Evolutionary conservation across 2,113 vertebrate species (phyloP).

Genomic region (Pungitius pungitius): DNA sequence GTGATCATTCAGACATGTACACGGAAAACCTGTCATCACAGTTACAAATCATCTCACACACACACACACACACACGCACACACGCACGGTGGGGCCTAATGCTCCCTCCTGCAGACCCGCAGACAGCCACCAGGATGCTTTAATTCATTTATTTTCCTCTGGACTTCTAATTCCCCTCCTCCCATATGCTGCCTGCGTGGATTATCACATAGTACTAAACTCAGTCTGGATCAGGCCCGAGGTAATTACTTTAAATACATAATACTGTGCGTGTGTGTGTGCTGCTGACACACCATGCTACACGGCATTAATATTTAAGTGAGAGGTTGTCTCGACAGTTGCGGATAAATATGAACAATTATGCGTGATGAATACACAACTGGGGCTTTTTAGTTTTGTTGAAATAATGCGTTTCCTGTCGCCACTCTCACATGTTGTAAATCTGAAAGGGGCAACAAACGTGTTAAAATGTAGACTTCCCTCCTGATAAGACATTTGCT

Average conservation of each 20-base stretch:
- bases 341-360: constrained; percentile 6
- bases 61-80: background rate
- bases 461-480: background rate
- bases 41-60: constrained; percentile 6
- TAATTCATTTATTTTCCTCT: constrained; percentile 74
- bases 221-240: constrained; percentile 70
- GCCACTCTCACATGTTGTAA: background rate
- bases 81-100: constrained; percentile 15
- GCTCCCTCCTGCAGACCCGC: constrained; percentile 47
- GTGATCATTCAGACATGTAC: constrained; percentile 4
- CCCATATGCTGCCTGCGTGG: constrained; percentile 77
- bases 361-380: background rate
- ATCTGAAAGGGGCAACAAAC: background rate
- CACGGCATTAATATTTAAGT: constrained; percentile 30
- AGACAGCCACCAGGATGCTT: constrained; percentile 54
- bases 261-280: constrained; percentile 51
- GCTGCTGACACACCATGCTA: background rate
- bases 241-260: constrained; percentile 83
- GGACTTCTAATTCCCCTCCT: constrained; percentile 74
- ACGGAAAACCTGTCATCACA: constrained; percentile 1
- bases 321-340: constrained; percentile 12
- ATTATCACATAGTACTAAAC: constrained; percentile 79
- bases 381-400: background rate
- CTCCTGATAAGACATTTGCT: background rate
- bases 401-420: background rate